These are phyloP conservation scores for Rhamnusium bicolor DNA, from an alignment of 2,888 invertebrate genomes.

Conservation along the genomic window DNA sequence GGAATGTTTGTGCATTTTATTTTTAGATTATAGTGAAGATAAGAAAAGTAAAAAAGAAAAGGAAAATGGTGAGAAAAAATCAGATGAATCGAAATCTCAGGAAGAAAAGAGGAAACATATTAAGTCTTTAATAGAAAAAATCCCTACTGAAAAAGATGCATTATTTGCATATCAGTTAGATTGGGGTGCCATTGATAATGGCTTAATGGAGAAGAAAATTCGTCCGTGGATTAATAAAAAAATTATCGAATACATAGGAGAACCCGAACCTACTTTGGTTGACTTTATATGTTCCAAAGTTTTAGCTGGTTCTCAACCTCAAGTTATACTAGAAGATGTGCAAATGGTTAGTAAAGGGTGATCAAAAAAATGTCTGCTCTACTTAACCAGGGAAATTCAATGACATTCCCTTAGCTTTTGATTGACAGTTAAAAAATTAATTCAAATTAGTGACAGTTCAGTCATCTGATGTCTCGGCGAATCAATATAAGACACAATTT, in stretches of 20 bases:
- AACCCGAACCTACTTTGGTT: constrained; percentile 98
- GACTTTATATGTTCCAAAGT: constrained; percentile 99
- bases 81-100: constrained; percentile 80
- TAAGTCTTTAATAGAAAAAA: constrained; percentile 97
- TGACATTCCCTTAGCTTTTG: too few relatives aligned
- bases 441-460: too few relatives aligned
- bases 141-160: constrained; percentile 97
- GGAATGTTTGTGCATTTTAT: constrained; percentile 9
- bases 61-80: constrained; percentile 70
- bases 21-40: constrained; percentile 77
- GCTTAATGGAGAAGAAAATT: constrained; percentile 95
- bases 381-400: too few relatives aligned
- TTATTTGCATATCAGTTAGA: constrained; percentile 96
- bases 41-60: constrained; percentile 65
- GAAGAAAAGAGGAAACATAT: constrained; percentile 98
- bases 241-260: constrained; percentile 99
- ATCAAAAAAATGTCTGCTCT: too few relatives aligned
- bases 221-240: constrained; percentile 99
- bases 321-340: constrained; percentile 97
- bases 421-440: too few relatives aligned
- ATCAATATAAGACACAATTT: too few relatives aligned
- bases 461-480: too few relatives aligned
- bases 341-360: constrained; percentile 92
- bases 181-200: constrained; percentile 84
- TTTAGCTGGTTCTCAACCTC: constrained; percentile 92